A percentile compares a stretch with the other conserved stretches of the same genome.
Conservation (phyloP, 1,140 invertebrate species). For the Lordiphosa stackelbergi region DNA sequence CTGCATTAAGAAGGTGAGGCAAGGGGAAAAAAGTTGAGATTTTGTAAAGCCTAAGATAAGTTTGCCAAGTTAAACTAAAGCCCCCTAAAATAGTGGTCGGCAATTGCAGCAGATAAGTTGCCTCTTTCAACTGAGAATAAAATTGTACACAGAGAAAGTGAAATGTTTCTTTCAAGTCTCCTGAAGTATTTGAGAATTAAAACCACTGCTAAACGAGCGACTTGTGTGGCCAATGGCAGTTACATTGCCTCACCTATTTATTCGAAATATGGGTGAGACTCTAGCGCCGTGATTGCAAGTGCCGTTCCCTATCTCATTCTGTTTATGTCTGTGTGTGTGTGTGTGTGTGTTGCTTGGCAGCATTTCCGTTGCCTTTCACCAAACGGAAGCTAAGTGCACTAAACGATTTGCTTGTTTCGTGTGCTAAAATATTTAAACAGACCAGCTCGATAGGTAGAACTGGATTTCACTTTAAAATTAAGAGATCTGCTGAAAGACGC, state of each 20-base stretch:
- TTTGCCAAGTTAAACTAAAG: too few relatives aligned
- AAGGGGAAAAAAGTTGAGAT: too few relatives aligned
- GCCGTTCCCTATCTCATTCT: conserved; percentile 23
- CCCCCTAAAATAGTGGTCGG: too few relatives aligned
- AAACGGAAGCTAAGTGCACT: conserved; percentile 63
- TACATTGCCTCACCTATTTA: neutral
- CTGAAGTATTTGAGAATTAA: too few relatives aligned
- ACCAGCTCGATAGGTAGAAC: conserved; percentile 16
- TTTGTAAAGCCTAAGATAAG: too few relatives aligned
- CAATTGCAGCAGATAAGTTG: too few relatives aligned
- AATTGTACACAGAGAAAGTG: too few relatives aligned
- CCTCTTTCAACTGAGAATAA: too few relatives aligned
- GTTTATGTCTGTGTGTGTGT: conserved; percentile 1
- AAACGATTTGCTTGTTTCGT: conserved; percentile 74
- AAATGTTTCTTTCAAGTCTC: too few relatives aligned
- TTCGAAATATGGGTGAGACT: neutral
- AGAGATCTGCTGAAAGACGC: conserved; percentile 43
- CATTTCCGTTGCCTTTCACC: conserved; percentile 59
- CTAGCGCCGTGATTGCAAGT: conserved; percentile 39
- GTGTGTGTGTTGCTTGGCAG: conserved; percentile 24
- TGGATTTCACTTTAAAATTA: conserved; percentile 59
- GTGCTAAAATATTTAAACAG: conserved; percentile 56
- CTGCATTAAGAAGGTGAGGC: conserved; percentile 3
- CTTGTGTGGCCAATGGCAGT: too few relatives aligned
- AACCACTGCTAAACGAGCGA: too few relatives aligned